These are phyloP conservation scores for Hippoglossus hippoglossus DNA, from an alignment of 2,797 vertebrate genomes.

Conservation along the genomic window DNA sequence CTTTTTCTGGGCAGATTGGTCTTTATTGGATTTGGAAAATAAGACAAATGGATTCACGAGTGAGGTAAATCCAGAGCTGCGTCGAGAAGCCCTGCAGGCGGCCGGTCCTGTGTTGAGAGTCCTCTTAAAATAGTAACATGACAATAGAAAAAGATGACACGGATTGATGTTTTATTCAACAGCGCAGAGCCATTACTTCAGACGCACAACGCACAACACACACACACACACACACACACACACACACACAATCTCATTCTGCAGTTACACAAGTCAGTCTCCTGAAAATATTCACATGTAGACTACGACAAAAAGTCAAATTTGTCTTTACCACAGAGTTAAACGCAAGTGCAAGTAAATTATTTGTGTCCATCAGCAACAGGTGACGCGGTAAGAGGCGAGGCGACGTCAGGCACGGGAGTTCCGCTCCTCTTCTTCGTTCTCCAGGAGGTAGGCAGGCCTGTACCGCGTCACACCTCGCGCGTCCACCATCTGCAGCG, in stretches of 20 bases:
- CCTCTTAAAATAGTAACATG: constrained; percentile 52
- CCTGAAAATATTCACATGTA: neutral
- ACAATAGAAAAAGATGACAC: constrained; percentile 39
- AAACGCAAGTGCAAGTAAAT: neutral
- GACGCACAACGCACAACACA: constrained; percentile 8
- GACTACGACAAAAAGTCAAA: neutral
- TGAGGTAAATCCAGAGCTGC: constrained; percentile 28
- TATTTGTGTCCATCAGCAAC: constrained; percentile 2
- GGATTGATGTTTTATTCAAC: constrained; percentile 73
- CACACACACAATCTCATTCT: constrained; percentile 21
- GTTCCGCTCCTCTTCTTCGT: constrained; percentile 92
- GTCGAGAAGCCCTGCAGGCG: constrained; percentile 9
- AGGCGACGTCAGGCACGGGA: constrained; percentile 79
- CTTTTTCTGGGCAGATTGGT: constrained; percentile 17
- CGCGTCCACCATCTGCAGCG: constrained; percentile 83
- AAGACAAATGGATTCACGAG: constrained; percentile 56
- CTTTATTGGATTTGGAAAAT: constrained; percentile 43
- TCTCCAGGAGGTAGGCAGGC: constrained; percentile 91
- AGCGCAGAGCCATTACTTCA: constrained; percentile 41
- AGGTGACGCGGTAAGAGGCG: neutral
- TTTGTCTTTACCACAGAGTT: neutral
- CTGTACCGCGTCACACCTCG: constrained; percentile 86
- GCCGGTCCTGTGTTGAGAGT: constrained; percentile 9
- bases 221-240: neutral
- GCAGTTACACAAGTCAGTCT: neutral